Percentiles rank a stretch among this genome's conserved stretches.
phyloP scores from a whole-genome alignment of 2,113 vertebrate genomes.

The Hippocampus abdominalis region DNA sequence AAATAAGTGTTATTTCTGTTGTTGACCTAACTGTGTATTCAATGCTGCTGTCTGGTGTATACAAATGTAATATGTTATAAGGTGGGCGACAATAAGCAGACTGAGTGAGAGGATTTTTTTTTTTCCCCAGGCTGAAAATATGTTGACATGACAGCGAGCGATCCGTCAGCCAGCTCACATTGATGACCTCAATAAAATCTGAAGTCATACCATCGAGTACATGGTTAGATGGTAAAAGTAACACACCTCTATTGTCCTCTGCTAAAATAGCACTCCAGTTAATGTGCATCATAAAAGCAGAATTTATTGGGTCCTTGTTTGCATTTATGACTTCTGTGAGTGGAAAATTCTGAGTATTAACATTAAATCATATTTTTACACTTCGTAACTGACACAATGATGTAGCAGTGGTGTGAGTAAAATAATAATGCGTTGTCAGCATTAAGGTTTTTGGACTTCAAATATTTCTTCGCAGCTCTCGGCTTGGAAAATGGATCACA shows the following conservation, averaged over 20 bases:
- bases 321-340: conserved; percentile 10
- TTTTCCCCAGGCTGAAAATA: neutral
- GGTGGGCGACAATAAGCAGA: no score
- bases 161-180: neutral
- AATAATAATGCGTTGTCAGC: conserved; percentile 7
- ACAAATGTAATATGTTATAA: no score
- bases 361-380: conserved; percentile 28
- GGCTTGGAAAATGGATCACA: conserved; percentile 5
- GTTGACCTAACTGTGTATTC: neutral
- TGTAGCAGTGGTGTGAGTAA: conserved; percentile 14
- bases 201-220: neutral
- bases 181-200: neutral
- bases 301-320: conserved; percentile 25
- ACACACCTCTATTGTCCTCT: conserved; percentile 17
- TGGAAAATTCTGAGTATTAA: conserved; percentile 20
- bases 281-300: conserved; percentile 12
- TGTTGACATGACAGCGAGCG: neutral
- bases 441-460: neutral
- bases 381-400: conserved; percentile 13
- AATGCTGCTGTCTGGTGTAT: neutral
- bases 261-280: conserved; percentile 13
- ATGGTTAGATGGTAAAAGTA: conserved; percentile 19
- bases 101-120: neutral
- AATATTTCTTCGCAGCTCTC: conserved; percentile 4
- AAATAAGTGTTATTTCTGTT: neutral